Evolutionary conservation across 1,140 invertebrate genomes (phyloP), one percentile per base, ranked within the genome.

Genomic region (Bacillus rossius): DNA sequence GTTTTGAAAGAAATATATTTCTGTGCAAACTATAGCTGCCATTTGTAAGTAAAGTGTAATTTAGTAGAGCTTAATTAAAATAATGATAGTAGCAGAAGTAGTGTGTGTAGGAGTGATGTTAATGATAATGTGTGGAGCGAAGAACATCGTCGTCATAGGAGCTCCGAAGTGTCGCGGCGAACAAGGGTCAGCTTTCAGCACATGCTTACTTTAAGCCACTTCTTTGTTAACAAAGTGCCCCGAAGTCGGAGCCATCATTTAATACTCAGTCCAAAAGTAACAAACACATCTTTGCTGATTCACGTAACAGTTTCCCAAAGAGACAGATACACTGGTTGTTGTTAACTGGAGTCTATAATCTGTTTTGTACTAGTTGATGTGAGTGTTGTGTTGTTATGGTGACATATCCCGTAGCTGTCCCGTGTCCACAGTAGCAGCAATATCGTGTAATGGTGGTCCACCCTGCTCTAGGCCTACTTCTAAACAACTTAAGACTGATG

Each of bases 391-490:
- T 22, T 26, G 26, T 49, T 26, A 25, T 49, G 16, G 20, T 25
- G 26, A 34, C 29, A 34, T 34, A 34, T 34, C 29, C 29, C 29
- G 47, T 49, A 49, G 26, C 4, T n/a, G 20, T 22, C 47, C 47
- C 3, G 25, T 49, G 20, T 26, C 47, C 47, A 49, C 25, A 49
- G 14, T 49, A 49, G 20, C 10, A 49, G 26, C 26, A 49, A 2
- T 49, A 49, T 49, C n/a, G 26, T 49, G 26, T 49, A 22, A 49
- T 49, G 20, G 22, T 22, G 26, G 26, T 8, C 22, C 22, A 49
- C 26, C 57, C 49, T 61, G 60, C 57, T 61, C 55, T 61, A 61
- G 55, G 57, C 59, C 51, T 52, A 45, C 52, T 57, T 61, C 45
- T 51, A 41, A 34, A 57, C 57, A 57, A 61, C 57, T 61, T 61